Conservation (phyloP, 1,140 invertebrate genomes). For the Gonatopus flavifemur region DNA sequence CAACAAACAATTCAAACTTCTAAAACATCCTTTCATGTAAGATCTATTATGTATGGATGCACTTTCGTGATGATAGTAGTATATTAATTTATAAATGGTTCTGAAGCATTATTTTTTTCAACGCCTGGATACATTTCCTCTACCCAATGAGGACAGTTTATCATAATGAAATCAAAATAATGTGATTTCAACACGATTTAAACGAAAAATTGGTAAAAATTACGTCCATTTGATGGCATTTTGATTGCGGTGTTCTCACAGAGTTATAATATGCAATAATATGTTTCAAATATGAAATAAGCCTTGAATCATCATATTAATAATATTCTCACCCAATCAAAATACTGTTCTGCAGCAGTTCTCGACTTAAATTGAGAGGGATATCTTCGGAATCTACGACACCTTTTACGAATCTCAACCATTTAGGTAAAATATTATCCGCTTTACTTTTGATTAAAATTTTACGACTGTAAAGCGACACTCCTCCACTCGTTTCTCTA, state of each 20-base stretch:
- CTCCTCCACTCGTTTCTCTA: slow-evolving; percentile 76
- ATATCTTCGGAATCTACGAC: slow-evolving; percentile 98
- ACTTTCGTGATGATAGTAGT: too few species aligned
- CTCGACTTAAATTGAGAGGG: slow-evolving; percentile 93
- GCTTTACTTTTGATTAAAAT: slow-evolving; percentile 88
- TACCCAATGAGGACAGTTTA: too few species aligned
- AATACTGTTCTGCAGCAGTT: slow-evolving; percentile 90
- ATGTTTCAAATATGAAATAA: not conserved
- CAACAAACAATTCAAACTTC: not conserved
- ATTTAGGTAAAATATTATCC: slow-evolving; percentile 90
- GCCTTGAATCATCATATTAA: too few species aligned
- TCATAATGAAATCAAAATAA: too few species aligned
- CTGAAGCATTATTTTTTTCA: too few species aligned
- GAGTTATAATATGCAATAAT: slow-evolving; percentile 3
- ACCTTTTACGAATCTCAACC: slow-evolving; percentile 92
- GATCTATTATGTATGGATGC: too few species aligned
- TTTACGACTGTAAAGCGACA: slow-evolving; percentile 89
- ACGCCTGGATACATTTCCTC: too few species aligned
- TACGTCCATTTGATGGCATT: too few species aligned
- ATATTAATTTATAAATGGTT: too few species aligned
- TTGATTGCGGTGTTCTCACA: too few species aligned
- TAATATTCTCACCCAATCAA: slow-evolving; percentile 73
- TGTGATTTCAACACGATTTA: too few species aligned
- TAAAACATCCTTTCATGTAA: too few species aligned
- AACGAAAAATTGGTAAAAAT: slow-evolving; percentile 10